These are phyloP conservation scores for Cephus pulcher DNA, from an alignment of 2,888 invertebrate species.

Conservation along the genomic window DNA sequence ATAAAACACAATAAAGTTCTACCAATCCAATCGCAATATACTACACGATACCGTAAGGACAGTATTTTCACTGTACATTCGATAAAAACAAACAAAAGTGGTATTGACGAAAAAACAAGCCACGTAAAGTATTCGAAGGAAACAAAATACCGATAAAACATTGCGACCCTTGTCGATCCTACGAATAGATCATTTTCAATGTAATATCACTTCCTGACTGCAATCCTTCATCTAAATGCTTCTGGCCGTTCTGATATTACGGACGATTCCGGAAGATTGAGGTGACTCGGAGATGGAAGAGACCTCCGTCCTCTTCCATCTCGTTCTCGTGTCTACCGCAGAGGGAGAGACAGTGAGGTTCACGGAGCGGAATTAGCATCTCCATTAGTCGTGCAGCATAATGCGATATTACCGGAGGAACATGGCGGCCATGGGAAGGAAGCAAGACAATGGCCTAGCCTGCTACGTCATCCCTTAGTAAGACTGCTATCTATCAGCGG, in stretches of 20 bases:
- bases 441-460: conserved; percentile 44
- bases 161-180: background rate
- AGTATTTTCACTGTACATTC: background rate
- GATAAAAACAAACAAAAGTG: background rate
- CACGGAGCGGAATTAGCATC: conserved; percentile 57
- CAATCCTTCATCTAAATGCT: conserved; percentile 51
- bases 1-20: conserved; percentile 5
- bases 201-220: background rate
- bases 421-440: conserved; percentile 32
- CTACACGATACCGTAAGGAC: background rate
- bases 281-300: conserved; percentile 46
- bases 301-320: conserved; percentile 26
- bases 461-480: conserved; percentile 8
- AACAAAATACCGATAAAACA: background rate
- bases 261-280: conserved; percentile 53
- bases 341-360: background rate
- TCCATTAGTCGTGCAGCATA: conserved; percentile 59
- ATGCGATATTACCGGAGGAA: conserved; percentile 55
- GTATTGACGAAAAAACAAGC: background rate
- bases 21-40: background rate
- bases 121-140: background rate
- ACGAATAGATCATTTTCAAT: background rate
- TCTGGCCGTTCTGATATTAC: conserved; percentile 59
- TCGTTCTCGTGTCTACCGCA: background rate
- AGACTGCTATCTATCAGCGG: conserved; percentile 27